Evolutionary conservation across 35 echinoderm and acorn worm species (phyloP), one percentile per base, ranked within the genome.

Genomic region (Ophiothrix spiculata): DNA sequence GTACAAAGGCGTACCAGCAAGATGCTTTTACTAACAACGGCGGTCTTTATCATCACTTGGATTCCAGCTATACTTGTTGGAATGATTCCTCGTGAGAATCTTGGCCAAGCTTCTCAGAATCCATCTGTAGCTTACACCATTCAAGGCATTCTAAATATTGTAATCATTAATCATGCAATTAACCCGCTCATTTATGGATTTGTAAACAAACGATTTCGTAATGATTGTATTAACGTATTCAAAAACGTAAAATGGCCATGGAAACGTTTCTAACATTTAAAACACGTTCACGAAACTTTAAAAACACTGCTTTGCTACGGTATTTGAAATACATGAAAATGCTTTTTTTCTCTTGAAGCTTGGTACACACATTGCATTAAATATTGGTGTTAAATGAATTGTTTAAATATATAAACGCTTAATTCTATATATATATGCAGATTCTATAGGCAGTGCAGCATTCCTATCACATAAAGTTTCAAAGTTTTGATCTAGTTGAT

Each of bases 121-220:
- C 37, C 25, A 82, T 14, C 74, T 37, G 46, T 28, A 33, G n/a
- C n/a, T n/a, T n/a, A n/a, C n/a, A n/a, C 78, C 14, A 46, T 90
- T 36, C 33, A 74, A n/a, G 32, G 83, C 6, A 35, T 84, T 35
- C 64, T 13, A 36, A 32, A 40, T 39, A 40, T 75, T 6, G 75
- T 90, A 38, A 39, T 79, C 13, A 81, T 92, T 1, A 92, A 92
- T 36, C 76, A 92, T 34, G 77, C 81, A 35, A 37, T 81, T 0
- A 87, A 92, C 75, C 90, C 90, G 1, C 46, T 92, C 56, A 86
- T 92, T 74, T 92, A 92, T 35, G 84, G 90, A 0, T 83, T 92
- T 38, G 69, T 92, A 28, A 92, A 92, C 40, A 77, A 76, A 41
- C 83, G 78, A 12, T 92, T 92, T 78, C 56, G 90, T 1, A 60